A percentile compares a stretch with the other conserved stretches of the same genome.
Conservation (phyloP, 2,113 vertebrate species). For the Nothobranchius kuhntae region DNA sequence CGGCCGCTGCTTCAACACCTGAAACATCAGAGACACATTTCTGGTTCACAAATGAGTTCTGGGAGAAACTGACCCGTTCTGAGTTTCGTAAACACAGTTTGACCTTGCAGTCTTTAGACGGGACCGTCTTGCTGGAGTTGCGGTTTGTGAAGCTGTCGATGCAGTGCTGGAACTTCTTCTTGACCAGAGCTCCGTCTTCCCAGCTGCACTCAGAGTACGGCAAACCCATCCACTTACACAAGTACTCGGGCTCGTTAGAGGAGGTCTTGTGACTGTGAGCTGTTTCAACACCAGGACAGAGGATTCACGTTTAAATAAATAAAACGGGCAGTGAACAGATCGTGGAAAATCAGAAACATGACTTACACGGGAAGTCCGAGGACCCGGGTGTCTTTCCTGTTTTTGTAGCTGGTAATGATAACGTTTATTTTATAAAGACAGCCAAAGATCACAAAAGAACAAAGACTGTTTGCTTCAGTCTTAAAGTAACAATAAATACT, state of each 20-base stretch:
- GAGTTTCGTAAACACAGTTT: neutral
- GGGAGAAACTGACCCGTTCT: neutral
- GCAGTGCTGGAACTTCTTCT: constrained; percentile 92
- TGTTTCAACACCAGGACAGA: constrained; percentile 39
- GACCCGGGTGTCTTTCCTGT: constrained; percentile 88
- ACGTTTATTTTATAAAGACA: neutral
- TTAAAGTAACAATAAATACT: too few species aligned
- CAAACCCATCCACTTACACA: constrained; percentile 99
- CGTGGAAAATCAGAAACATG: neutral
- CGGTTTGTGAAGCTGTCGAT: constrained; percentile 89
- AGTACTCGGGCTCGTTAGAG: constrained; percentile 92
- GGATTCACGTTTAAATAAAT: too few species aligned
- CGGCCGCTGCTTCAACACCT: constrained; percentile 97
- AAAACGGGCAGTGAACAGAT: neutral
- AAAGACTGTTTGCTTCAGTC: too few species aligned
- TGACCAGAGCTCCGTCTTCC: constrained; percentile 92
- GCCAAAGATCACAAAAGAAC: neutral
- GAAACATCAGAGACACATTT: neutral
- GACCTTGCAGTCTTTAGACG: constrained; percentile 97
- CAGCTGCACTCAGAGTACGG: constrained; percentile 97
- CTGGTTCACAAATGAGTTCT: neutral
- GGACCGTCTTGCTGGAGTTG: constrained; percentile 90
- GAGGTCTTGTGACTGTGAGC: constrained; percentile 88
- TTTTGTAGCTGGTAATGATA: constrained; percentile 84
- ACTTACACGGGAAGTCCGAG: constrained; percentile 91